phyloP scores from a whole-genome alignment of 2,113 vertebrate species.

The Siniperca chuatsi region DNA sequence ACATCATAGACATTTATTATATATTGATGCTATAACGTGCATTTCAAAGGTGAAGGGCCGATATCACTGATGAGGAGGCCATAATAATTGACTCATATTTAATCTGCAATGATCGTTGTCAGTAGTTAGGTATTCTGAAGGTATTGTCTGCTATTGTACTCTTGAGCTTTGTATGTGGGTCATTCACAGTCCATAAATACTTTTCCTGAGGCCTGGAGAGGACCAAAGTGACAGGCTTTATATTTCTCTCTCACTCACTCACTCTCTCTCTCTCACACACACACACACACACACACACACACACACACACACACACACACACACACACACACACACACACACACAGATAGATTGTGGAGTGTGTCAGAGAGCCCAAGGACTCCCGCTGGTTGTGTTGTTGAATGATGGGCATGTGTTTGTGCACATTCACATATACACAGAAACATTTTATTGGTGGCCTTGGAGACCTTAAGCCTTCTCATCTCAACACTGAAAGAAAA shows the following conservation, averaged over 20 bases:
- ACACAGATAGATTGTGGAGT: background rate
- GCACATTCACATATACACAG: slow-evolving; percentile 5
- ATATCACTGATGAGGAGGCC: background rate
- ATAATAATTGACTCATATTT: background rate
- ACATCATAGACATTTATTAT: slow-evolving; percentile 1
- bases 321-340: background rate
- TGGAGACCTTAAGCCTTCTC: background rate
- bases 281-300: background rate
- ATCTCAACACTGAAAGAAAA: slow-evolving; percentile 3
- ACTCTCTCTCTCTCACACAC: too few relatives aligned
- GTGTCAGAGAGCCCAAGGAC: slow-evolving; percentile 3
- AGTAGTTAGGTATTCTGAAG: background rate
- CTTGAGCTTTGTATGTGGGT: slow-evolving; percentile 46
- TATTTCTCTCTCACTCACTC: background rate
- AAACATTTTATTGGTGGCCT: background rate
- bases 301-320: background rate
- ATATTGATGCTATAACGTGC: background rate
- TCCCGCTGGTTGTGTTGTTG: slow-evolving; percentile 9
- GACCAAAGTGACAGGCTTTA: slow-evolving; percentile 7
- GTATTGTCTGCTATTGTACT: background rate
- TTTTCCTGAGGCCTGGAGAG: slow-evolving; percentile 20
- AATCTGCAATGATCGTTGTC: background rate
- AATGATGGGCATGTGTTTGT: slow-evolving; percentile 5
- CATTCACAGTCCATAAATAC: slow-evolving; percentile 58
- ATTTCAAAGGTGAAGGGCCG: background rate